These are phyloP conservation scores for Stramonita haemastoma DNA, from an alignment of 2,888 invertebrate species.

Conservation along the genomic window DNA sequence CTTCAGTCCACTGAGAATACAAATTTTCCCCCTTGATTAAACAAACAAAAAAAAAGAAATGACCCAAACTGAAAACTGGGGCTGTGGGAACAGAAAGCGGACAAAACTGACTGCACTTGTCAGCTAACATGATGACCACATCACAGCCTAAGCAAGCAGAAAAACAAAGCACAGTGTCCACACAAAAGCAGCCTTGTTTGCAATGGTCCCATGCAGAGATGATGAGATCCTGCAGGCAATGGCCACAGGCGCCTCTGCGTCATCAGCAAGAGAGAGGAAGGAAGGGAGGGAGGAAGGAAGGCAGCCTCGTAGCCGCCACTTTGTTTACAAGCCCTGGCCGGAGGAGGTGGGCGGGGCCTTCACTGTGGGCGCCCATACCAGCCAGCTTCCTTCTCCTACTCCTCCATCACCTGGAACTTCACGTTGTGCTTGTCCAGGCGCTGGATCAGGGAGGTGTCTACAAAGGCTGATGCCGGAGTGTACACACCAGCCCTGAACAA, in stretches of 20 bases:
- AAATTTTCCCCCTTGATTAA: too few relatives aligned
- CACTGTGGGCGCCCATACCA: not conserved
- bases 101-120: too few relatives aligned
- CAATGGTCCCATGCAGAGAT: too few relatives aligned
- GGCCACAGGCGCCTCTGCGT: too few relatives aligned
- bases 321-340: not conserved
- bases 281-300: too few relatives aligned
- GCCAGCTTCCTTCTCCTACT: not conserved
- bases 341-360: not conserved
- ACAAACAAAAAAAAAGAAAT: too few relatives aligned
- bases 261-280: too few relatives aligned
- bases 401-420: conserved; percentile 62
- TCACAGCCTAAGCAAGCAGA: not conserved
- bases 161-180: not conserved
- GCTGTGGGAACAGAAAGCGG: too few relatives aligned
- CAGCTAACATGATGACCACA: not conserved
- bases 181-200: too few relatives aligned
- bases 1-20: too few relatives aligned
- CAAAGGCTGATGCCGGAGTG: conserved; percentile 91
- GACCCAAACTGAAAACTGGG: too few relatives aligned
- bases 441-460: conserved; percentile 87
- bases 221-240: too few relatives aligned
- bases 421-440: conserved; percentile 85
- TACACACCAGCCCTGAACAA: conserved; percentile 89
- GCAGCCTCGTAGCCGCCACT: not conserved